Conservation (phyloP, 2,113 vertebrate species). For the Mohoua ochrocephala region DNA sequence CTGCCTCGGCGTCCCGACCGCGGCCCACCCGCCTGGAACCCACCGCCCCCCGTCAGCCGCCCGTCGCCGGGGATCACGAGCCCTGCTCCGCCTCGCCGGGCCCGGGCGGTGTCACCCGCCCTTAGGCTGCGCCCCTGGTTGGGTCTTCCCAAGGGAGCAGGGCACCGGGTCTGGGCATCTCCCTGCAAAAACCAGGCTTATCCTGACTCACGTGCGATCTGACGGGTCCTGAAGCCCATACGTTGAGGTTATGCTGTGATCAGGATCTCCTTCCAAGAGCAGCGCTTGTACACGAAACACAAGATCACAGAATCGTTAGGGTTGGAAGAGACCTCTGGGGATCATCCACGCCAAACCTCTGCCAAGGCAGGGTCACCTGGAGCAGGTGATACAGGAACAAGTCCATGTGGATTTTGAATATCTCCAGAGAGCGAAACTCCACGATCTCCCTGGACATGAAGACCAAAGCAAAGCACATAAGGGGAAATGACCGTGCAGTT, state of each 20-base stretch:
- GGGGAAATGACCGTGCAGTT: neutral
- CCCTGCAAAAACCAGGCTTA: fast-evolving
- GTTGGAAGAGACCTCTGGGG: neutral
- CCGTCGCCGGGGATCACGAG: fast-evolving
- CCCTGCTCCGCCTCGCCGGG: too few relatives aligned
- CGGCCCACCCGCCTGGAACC: fast-evolving
- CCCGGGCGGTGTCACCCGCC: fast-evolving
- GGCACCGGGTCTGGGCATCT: fast-evolving
- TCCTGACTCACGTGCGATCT: fast-evolving
- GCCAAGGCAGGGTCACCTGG: neutral
- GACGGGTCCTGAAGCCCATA: fast-evolving
- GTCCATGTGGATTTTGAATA: neutral
- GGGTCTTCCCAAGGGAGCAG: neutral
- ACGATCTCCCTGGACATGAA: neutral
- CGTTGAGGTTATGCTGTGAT: fast-evolving
- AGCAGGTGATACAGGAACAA: neutral
- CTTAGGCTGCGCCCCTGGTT: neutral
- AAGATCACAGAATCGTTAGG: neutral
- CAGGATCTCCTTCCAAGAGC: neutral
- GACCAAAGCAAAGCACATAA: neutral
- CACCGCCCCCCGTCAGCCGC: neutral
- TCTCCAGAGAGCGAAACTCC: neutral
- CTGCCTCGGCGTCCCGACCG: too few relatives aligned
- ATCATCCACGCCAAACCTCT: neutral
- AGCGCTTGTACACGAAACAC: neutral